Evolutionary conservation across 2,888 invertebrate species (phyloP).

Genomic region (Chaetogeoica ovagalla): DNA sequence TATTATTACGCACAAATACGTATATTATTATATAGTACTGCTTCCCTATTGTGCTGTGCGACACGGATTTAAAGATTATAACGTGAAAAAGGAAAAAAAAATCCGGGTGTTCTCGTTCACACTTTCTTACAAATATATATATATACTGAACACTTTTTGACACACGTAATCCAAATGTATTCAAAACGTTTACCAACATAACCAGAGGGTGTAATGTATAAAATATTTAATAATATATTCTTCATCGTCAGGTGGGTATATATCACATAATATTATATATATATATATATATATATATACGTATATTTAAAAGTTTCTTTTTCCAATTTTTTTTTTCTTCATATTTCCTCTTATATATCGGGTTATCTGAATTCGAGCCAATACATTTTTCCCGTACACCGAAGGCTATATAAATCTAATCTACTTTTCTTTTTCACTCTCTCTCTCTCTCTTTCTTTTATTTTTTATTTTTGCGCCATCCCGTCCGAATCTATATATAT

Average conservation of each 20-base stretch:
- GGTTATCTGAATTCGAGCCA: constrained; percentile 24
- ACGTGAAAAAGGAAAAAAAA: constrained; percentile 2
- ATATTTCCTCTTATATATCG: constrained; percentile 8
- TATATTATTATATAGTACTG: no score
- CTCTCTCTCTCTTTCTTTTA: no score
- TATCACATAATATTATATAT: neutral
- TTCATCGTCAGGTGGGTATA: neutral
- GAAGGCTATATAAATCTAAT: constrained; percentile 20
- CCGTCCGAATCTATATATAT: no score
- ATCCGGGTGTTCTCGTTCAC: neutral
- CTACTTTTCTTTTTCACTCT: neutral
- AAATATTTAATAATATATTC: neutral
- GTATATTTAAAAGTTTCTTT: no score
- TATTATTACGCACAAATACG: no score
- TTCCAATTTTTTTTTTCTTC: neutral
- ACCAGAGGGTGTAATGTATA: constrained; percentile 15
- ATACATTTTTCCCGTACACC: constrained; percentile 9
- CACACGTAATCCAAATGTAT: constrained; percentile 48
- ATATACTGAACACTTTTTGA: neutral
- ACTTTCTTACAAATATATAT: neutral
- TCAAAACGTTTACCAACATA: constrained; percentile 43
- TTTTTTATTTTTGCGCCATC: no score
- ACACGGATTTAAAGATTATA: constrained; percentile 51
- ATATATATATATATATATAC: neutral
- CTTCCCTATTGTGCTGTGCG: neutral